Evolutionary conservation across 92 coral and sea anemone genomes (phyloP).

Genomic region (Desmophyllum pertusum): DNA sequence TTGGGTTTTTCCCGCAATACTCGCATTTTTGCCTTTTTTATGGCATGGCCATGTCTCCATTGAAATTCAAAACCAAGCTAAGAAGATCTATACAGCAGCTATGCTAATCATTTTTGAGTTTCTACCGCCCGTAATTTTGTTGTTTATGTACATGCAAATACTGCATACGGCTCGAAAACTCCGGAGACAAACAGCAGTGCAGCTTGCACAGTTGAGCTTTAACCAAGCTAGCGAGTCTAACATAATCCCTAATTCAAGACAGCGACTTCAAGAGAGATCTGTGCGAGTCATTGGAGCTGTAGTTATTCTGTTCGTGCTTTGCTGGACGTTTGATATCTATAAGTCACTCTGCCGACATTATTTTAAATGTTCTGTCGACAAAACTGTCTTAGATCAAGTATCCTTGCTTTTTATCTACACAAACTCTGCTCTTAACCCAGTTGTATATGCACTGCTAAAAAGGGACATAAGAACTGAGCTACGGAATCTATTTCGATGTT

Average conservation of each 20-base stretch:
- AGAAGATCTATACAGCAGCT: background rate
- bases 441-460: background rate
- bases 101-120: constrained; percentile 21
- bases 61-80: background rate
- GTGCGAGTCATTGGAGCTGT: background rate
- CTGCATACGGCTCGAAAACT: constrained; percentile 41
- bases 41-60: background rate
- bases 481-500: background rate
- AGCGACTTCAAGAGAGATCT: constrained; percentile 5
- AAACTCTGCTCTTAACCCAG: constrained; percentile 3
- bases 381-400: background rate
- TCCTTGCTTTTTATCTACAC: constrained; percentile 1
- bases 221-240: background rate
- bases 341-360: constrained; percentile 3
- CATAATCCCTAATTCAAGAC: background rate
- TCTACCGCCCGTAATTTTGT: constrained; percentile 41
- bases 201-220: constrained; percentile 44
- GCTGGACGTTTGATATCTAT: constrained; percentile 9
- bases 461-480: background rate
- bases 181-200: constrained; percentile 26
- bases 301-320: background rate
- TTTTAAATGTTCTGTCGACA: background rate
- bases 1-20: constrained; percentile 21
- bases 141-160: constrained; percentile 34
- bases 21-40: background rate